Evolutionary conservation across 2,888 invertebrate species (phyloP).

Genomic region (Trichacis sp.): DNA sequence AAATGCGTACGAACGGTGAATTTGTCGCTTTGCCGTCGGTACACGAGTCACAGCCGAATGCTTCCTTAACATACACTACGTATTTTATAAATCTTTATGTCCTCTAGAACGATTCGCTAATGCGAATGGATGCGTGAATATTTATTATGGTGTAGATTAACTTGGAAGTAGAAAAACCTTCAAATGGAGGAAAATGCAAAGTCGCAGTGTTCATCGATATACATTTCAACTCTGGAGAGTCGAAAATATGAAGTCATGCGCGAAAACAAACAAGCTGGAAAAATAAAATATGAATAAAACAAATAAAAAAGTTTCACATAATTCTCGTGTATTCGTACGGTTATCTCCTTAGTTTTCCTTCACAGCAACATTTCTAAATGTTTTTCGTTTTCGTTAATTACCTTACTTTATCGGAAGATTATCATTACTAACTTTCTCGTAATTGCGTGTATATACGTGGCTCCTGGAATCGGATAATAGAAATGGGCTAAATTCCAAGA

Average conservation of each 20-base stretch:
- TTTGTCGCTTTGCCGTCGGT: too few species aligned
- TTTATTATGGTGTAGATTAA: too few species aligned
- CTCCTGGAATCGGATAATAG: not conserved
- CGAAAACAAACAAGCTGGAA: too few species aligned
- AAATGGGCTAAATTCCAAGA: not conserved
- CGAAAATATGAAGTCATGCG: too few species aligned
- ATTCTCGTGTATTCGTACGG: slow-evolving; percentile 19
- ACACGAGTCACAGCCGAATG: too few species aligned
- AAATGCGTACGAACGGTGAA: too few species aligned
- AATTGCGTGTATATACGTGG: not conserved
- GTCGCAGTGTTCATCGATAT: not conserved
- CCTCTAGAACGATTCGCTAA: too few species aligned
- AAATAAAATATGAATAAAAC: slow-evolving; percentile 15
- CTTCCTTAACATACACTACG: too few species aligned
- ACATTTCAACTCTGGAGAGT: slow-evolving; percentile 4
- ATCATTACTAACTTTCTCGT: not conserved
- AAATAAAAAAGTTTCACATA: slow-evolving; percentile 13
- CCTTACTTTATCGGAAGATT: slow-evolving; percentile 19
- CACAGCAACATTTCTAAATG: slow-evolving; percentile 10
- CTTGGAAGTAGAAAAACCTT: slow-evolving; percentile 5
- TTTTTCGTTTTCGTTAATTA: slow-evolving; percentile 1
- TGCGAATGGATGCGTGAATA: too few species aligned
- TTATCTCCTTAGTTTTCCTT: slow-evolving; percentile 8
- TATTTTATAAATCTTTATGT: too few species aligned
- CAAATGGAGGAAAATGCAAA: slow-evolving; percentile 4